Evolutionary conservation across 2,113 vertebrate species (phyloP).

Genomic region (Trematocara nigrifrons): DNA sequence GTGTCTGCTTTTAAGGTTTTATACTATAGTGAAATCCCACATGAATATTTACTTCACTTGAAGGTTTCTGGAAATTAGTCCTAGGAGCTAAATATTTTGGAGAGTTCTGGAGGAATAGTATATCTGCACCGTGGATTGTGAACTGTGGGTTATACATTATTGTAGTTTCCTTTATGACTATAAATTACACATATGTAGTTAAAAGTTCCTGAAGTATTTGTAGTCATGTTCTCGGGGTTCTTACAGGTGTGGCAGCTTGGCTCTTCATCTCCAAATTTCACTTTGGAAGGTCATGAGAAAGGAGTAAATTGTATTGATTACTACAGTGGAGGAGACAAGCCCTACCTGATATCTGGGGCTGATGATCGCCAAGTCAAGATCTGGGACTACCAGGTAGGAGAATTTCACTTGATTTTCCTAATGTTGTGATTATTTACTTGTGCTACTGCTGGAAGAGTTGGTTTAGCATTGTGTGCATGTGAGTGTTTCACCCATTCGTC

Average conservation of each 20-base stretch:
- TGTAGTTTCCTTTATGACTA: not conserved
- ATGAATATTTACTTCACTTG: not conserved
- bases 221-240: not conserved
- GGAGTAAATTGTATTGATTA: slow-evolving; percentile 99
- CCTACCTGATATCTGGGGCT: slow-evolving; percentile 96
- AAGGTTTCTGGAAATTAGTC: not conserved
- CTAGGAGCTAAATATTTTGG: not conserved
- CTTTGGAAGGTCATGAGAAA: slow-evolving; percentile 96
- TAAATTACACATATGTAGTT: not conserved
- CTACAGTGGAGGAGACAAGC: slow-evolving; percentile 98
- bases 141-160: not conserved
- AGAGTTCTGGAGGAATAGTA: not conserved
- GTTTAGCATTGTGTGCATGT: not conserved
- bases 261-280: slow-evolving; percentile 97
- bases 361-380: slow-evolving; percentile 98
- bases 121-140: not conserved
- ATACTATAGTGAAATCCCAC: not conserved
- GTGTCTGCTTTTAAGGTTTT: not conserved
- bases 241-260: slow-evolving; percentile 97
- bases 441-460: not conserved
- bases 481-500: not conserved
- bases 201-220: not conserved
- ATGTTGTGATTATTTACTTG: not conserved
- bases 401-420: not conserved
- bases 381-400: slow-evolving; percentile 95